Evolutionary conservation across 2,888 invertebrate genomes (phyloP).

Genomic region (Leucania comma): DNA sequence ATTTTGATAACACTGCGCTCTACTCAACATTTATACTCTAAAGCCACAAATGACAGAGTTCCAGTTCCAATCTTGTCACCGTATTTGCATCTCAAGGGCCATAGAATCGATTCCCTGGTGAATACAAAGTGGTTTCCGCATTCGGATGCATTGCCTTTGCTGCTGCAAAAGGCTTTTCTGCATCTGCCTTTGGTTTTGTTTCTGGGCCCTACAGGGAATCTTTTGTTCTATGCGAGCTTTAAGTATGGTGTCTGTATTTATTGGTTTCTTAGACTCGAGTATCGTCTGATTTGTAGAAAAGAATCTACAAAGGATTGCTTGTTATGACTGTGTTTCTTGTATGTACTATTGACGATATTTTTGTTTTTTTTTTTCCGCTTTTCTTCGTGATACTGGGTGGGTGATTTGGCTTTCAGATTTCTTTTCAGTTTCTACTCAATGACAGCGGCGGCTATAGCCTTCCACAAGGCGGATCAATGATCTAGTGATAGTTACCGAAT

Average conservation of each 20-base stretch:
- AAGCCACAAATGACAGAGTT: conserved; percentile 45
- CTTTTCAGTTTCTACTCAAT: too few species aligned
- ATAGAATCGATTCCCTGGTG: conserved; percentile 66
- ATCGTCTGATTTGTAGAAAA: conserved; percentile 11
- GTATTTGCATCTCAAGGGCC: conserved; percentile 74
- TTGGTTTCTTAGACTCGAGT: conserved; percentile 19
- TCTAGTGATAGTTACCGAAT: too few species aligned
- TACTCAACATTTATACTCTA: conserved; percentile 21
- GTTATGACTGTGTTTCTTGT: neutral
- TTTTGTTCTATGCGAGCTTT: conserved; percentile 39
- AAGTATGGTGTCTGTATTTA: conserved; percentile 1
- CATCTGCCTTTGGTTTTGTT: conserved; percentile 40
- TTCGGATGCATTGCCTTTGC: conserved; percentile 64
- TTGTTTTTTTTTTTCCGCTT: too few species aligned
- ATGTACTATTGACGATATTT: neutral
- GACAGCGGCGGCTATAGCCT: too few species aligned
- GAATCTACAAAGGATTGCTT: neutral
- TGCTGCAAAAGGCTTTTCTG: conserved; percentile 46
- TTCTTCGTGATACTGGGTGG: too few species aligned
- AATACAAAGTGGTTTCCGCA: conserved; percentile 67
- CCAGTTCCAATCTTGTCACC: conserved; percentile 62
- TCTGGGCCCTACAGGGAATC: conserved; percentile 11
- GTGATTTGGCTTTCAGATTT: too few species aligned
- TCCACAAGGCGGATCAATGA: too few species aligned
- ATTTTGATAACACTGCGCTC: neutral